Percentiles rank a stretch among this genome's conserved stretches.
Conservation (phyloP, 1,140 invertebrate species). For the Globodera ellingtonae region DNA sequence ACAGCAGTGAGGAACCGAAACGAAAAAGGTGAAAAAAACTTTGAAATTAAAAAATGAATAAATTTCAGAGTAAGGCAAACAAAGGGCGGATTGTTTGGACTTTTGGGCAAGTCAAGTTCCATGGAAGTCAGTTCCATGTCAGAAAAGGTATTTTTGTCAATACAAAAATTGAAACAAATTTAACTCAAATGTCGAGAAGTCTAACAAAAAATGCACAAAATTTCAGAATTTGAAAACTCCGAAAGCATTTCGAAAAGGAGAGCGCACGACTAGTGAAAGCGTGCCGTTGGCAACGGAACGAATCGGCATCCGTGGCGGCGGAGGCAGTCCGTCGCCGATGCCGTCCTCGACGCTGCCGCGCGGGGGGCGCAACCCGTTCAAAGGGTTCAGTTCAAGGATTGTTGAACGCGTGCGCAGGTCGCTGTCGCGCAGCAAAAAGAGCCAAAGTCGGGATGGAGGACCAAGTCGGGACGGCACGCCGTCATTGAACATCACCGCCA, state of each 20-base stretch:
- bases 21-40: constrained; percentile 29
- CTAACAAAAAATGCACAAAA: constrained; percentile 8
- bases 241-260: not conserved
- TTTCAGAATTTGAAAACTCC: constrained; percentile 1
- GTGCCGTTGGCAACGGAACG: not conserved
- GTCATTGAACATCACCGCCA: not conserved
- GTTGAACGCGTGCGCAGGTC: constrained; percentile 61
- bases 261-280: not conserved
- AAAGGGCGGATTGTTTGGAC: not conserved
- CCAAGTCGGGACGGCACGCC: constrained; percentile 42
- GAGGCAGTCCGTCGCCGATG: not conserved
- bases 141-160: constrained; percentile 12
- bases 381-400: constrained; percentile 61
- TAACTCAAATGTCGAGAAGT: not conserved
- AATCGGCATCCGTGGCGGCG: constrained; percentile 1
- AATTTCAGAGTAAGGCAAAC: constrained; percentile 15
- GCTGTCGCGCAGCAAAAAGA: constrained; percentile 45
- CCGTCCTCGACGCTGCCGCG: constrained; percentile 40
- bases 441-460: constrained; percentile 21
- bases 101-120: constrained; percentile 5
- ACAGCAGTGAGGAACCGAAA: constrained; percentile 39
- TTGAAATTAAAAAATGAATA: not conserved
- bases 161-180: not conserved
- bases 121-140: constrained; percentile 22
- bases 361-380: constrained; percentile 64